Conservation (phyloP, 2,888 invertebrate genomes). For the Microplitis deprimator region DNA sequence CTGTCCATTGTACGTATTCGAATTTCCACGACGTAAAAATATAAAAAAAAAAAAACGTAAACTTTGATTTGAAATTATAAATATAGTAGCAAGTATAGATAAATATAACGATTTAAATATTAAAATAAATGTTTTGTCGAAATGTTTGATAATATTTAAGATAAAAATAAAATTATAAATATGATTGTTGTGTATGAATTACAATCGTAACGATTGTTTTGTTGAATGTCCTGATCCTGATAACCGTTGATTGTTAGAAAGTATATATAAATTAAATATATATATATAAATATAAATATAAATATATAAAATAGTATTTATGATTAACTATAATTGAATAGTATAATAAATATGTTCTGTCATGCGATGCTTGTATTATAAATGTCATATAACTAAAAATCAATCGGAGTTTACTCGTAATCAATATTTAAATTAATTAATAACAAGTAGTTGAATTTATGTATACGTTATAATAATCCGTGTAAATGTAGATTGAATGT, state of each 20-base stretch:
- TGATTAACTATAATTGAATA: conserved; percentile 12
- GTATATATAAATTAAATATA: conserved; percentile 26
- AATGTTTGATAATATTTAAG: conserved; percentile 4
- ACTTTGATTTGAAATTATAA: background rate
- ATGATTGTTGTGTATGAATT: conserved; percentile 29
- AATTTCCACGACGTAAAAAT: background rate
- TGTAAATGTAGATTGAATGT: conserved; percentile 11
- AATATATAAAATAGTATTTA: conserved; percentile 12
- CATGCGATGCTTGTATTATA: conserved; percentile 44
- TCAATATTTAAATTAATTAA: conserved; percentile 1
- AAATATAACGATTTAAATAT: background rate
- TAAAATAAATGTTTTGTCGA: conserved; percentile 5
- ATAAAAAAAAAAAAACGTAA: background rate
- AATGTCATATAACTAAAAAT: conserved; percentile 27
- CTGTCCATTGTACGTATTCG: conserved; percentile 24
- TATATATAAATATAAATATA: conserved; percentile 12
- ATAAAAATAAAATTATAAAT: conserved; percentile 3
- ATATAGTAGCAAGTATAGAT: background rate
- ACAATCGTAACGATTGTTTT: conserved; percentile 30
- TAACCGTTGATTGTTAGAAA: conserved; percentile 38
- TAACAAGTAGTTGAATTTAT: conserved; percentile 20
- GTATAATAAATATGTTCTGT: conserved; percentile 47
- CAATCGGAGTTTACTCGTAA: background rate
- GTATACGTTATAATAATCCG: conserved; percentile 22
- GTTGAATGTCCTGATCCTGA: conserved; percentile 29